Base-by-base conservation (phyloP, 2,888 invertebrate genomes). In the Lasioglossum marginatum region DNA sequence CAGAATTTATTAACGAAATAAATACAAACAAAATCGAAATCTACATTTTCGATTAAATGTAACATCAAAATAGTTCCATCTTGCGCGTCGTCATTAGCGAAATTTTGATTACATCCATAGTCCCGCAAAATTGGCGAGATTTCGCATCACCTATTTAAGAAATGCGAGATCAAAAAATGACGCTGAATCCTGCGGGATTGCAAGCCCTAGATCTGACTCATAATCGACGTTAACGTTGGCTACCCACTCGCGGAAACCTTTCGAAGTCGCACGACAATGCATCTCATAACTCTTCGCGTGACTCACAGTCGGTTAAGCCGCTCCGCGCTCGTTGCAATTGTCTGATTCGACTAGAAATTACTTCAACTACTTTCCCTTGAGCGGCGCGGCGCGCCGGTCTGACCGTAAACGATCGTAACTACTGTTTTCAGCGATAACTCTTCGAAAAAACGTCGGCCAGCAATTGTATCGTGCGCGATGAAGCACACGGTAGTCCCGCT, bases 291-390 rank as follows among this genome's bases (percentile, higher is more conserved):
- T 72, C 16, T 16, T 72, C 31, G 72, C 72, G 72, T 72, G 72
- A 72, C 72, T 72, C 31, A 0, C 63, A 8, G 31, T 31, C 31
- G 27, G 72, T 43, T 45, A 31, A 45, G 1, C 45, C 31, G 45
- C 27, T 45, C n/a, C 12, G 43, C 27, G 43, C 31, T 31, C 72
- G 45, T 72, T 72, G 23, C 45, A 45, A 72, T 72, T 23, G 72
- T 45, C 45, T 19, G 79, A 63, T 16, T n/a, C 40, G 70, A 70
- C 70, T n/a, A 40, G 40, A 70, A 70, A 70, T 40, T 37, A 70
- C 37, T 70, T 70, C 23, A 4, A 70, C 70, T 40, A 40, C 40
- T 70, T 40, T 70, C 37, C 37, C 68, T 40, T 40, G 14, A 12
- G 12, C 37, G 68, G 12, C 23, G 12, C 23, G 4, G 45, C 45